These are phyloP conservation scores for Dolichotis patagonum DNA, from an alignment of 2,113 vertebrate species.

Conservation along the genomic window DNA sequence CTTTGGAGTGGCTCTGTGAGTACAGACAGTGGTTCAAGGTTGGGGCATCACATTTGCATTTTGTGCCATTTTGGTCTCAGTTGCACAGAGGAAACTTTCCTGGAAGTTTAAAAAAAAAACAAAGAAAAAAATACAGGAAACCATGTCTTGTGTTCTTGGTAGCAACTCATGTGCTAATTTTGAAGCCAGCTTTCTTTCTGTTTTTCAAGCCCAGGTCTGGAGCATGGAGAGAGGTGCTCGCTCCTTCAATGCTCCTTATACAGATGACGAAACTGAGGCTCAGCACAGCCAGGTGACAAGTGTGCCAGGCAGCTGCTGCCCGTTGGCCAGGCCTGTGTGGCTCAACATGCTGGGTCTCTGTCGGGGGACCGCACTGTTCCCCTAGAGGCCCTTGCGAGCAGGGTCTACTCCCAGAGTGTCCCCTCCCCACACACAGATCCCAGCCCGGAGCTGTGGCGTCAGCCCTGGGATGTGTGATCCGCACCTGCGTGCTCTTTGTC, in stretches of 20 bases:
- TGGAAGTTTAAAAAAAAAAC: slow-evolving; percentile 85
- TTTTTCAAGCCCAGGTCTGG: slow-evolving; percentile 76
- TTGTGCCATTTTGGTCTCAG: slow-evolving; percentile 78
- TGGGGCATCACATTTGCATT: slow-evolving; percentile 71
- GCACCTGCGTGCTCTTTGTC: fast-evolving
- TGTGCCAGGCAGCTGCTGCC: not conserved
- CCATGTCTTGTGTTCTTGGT: slow-evolving; percentile 70
- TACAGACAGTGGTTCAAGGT: not conserved
- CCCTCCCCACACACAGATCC: fast-evolving
- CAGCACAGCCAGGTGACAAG: not conserved
- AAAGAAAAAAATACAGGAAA: slow-evolving; percentile 88
- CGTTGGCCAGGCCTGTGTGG: not conserved
- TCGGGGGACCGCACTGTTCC: fast-evolving
- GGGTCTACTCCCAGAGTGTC: not conserved
- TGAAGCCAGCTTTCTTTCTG: slow-evolving; percentile 79
- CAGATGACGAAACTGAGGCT: not conserved
- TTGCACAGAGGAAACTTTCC: slow-evolving; percentile 86
- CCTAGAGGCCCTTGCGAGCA: fast-evolving
- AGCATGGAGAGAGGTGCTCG: not conserved
- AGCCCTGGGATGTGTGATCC: fast-evolving
- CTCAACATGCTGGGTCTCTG: not conserved
- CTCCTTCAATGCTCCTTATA: not conserved
- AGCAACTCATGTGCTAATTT: slow-evolving; percentile 83
- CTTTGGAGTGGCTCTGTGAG: not conserved
- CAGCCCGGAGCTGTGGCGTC: not conserved